These are phyloP conservation scores for Ptychobarbus kaznakovi DNA, from an alignment of 2,797 vertebrate species.

Conservation along the genomic window DNA sequence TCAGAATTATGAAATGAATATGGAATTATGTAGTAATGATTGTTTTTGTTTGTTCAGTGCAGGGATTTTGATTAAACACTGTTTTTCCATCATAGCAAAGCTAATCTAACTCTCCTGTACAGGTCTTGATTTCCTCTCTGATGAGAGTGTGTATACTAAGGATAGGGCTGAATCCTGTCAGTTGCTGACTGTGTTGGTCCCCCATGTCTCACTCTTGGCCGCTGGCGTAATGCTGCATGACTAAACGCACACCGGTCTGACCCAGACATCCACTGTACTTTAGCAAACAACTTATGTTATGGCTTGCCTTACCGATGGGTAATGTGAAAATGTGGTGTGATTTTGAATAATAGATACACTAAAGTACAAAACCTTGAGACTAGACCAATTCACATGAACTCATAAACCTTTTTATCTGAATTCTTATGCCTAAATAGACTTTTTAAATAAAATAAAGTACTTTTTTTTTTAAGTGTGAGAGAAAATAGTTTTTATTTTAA, in stretches of 20 bases:
- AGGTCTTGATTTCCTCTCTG: conserved; percentile 55
- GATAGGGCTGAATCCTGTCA: conserved; percentile 36
- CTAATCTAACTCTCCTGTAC: neutral
- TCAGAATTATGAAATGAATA: neutral
- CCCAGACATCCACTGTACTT: conserved; percentile 40
- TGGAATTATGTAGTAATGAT: neutral
- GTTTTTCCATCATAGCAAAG: neutral
- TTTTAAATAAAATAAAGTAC: too few species aligned
- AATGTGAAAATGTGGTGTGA: conserved; percentile 6
- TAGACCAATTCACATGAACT: neutral
- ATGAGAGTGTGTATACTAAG: conserved; percentile 27
- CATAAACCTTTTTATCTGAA: neutral
- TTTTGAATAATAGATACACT: conserved; percentile 17
- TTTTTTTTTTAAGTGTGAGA: too few species aligned
- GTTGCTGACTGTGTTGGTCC: neutral
- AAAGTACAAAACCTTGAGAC: neutral
- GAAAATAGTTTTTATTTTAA: too few species aligned
- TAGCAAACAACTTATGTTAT: conserved; percentile 53
- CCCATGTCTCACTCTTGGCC: conserved; percentile 6
- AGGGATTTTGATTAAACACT: neutral
- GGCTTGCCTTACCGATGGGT: conserved; percentile 45
- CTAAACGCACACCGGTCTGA: conserved; percentile 46
- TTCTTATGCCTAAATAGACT: neutral
- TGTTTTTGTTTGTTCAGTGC: neutral
- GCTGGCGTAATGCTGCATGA: conserved; percentile 56